These are phyloP conservation scores for Petrolisthes cinctipes DNA, from an alignment of 2,888 invertebrate species.

Conservation along the genomic window DNA sequence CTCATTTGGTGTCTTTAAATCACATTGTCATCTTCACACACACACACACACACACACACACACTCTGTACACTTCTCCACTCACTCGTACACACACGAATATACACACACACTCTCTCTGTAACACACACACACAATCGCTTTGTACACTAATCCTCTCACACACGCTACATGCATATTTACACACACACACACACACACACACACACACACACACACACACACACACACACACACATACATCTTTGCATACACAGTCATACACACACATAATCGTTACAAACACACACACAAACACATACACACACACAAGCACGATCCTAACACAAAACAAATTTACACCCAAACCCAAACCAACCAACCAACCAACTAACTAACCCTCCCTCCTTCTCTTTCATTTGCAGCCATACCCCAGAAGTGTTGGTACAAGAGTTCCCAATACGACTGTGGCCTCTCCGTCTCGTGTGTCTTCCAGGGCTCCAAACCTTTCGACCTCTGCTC, in stretches of 20 bases:
- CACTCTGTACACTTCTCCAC: too few relatives aligned
- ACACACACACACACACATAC: not conserved
- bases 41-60: too few relatives aligned
- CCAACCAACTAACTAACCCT: not conserved
- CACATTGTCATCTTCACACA: too few relatives aligned
- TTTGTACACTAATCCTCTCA: not conserved
- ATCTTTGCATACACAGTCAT: too few relatives aligned
- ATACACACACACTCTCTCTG: not conserved
- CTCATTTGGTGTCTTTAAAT: not conserved
- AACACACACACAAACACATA: not conserved
- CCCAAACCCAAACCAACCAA: not conserved
- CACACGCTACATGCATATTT: not conserved
- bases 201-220: not conserved
- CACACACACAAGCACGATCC: too few relatives aligned
- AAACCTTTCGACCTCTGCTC: slow-evolving; percentile 90
- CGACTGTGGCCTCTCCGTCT: slow-evolving; percentile 90
- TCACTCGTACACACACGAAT: not conserved
- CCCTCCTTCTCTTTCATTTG: not conserved
- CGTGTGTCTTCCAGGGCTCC: slow-evolving; percentile 89
- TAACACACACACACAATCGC: not conserved
- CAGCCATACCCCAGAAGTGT: slow-evolving; percentile 71
- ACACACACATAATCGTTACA: not conserved
- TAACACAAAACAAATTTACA: not conserved
- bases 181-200: not conserved
- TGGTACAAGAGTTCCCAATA: slow-evolving; percentile 88